Base-by-base conservation (phyloP, 2,797 vertebrate species). In the Tauraco hartlaubi region DNA sequence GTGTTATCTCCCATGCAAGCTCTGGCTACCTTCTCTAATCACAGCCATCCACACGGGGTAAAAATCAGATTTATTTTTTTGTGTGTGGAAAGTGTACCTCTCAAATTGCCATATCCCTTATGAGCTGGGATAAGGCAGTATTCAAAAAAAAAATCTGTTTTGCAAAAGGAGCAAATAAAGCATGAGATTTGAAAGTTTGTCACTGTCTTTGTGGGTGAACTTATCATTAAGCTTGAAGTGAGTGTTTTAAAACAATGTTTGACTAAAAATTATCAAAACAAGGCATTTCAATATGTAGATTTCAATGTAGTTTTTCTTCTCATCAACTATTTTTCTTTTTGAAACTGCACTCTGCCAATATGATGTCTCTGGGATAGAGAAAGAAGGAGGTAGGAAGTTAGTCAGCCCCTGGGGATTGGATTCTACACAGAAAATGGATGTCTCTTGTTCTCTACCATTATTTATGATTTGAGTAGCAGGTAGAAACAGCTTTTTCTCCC, bases 391-490 rank as follows among this genome's bases (percentile, higher is more conserved):
- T 20, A n/a, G 63, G 39, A 37, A 48, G 14, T 15, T 9, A 54
- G 28, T 51, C 21, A 62, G 7, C 25, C 43, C 25, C 15, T n/a
- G 31, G 28, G 73, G 33, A 67, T 17, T 74, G 26, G 15, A 41
- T 91, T 85, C 48, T 44, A 46, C 22, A 19, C 6, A 77, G 49
- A 86, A 88, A 94, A 93, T 64, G 20, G 31, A 48, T 85, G 15
- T 59, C 20, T 83, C 52, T 48, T 80, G 13, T 77, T 92, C 41
- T 80, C 23, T 67, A 52, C 15, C 49, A 52, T 59, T 91, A 91
- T 90, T 90, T 73, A 85, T 63, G n/a, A 37, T 37, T 79, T 59
- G 66, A 85, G 55, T 61, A 89, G n/a, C 23, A 69, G 35, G 16
- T 29, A 83, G 68, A 77, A 94, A 85, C 37, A 21, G 4, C 7